These are phyloP conservation scores for Malurus cyaneus DNA, from an alignment of 2,113 vertebrate genomes.

Conservation along the genomic window DNA sequence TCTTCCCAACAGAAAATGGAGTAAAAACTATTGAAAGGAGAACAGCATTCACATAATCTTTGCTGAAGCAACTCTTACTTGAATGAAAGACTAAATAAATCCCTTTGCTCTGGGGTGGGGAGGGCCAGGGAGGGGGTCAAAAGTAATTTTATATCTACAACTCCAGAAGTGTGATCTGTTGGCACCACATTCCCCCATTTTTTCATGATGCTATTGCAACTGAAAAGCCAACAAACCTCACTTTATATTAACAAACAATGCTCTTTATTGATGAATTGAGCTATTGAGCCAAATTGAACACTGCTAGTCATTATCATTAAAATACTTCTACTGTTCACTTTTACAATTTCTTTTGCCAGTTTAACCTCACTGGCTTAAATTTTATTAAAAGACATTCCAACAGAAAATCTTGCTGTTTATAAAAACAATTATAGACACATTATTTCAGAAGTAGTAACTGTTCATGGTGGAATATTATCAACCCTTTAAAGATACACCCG, in stretches of 20 bases:
- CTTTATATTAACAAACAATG: conserved; percentile 20
- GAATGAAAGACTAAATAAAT: neutral
- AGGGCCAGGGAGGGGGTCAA: neutral
- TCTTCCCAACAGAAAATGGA: neutral
- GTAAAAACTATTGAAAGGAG: neutral
- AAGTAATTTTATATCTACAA: neutral
- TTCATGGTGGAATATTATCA: neutral
- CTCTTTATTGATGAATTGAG: neutral
- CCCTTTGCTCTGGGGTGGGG: neutral
- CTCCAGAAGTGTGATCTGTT: neutral
- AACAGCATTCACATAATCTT: neutral
- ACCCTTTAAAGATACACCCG: neutral
- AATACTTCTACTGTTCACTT: neutral
- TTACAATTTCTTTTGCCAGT: neutral
- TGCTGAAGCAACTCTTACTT: neutral
- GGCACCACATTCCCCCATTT: neutral
- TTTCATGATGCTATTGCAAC: neutral
- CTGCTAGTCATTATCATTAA: neutral
- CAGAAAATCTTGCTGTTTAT: neutral
- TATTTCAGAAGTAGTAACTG: neutral
- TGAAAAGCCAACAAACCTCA: neutral
- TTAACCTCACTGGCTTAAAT: neutral
- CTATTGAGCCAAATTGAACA: neutral
- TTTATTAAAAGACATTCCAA: neutral
- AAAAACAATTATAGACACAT: neutral